Evolutionary conservation across 2,888 invertebrate species (phyloP), one percentile per base, ranked within the genome.

Genomic region (Diabrotica balteata): DNA sequence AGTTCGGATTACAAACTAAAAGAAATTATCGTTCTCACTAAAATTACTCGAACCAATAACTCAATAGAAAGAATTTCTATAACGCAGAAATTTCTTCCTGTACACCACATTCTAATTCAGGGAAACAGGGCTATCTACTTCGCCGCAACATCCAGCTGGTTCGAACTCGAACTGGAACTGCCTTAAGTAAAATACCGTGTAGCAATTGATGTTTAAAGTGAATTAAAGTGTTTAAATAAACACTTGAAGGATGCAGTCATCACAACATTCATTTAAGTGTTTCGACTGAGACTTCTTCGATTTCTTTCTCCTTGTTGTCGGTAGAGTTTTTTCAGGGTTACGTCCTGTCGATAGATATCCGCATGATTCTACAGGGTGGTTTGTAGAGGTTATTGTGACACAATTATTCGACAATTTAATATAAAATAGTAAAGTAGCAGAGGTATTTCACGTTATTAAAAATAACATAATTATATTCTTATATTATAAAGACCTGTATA

Each of bases 131-230:
- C 42, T 62, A 51, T 54, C 54, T 54, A 54, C 17, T 63, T 63
- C 68, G 68, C 62, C 59, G 67, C 73, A 73, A 66, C 66, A 72
- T 73, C 10, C 69, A 67, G 71, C 69, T 70, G 67, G 55, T 63
- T 57, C 55, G 10, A 54, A n/a, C 43, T 17, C 54, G n/a, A 54
- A 11, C 54, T 63, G 46, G 67, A 68, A 67, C 72, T 71, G 67
- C 62, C 72, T 73, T 76, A 76, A 76, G 76, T 76, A 76, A 72
- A 75, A 65, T 74, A 74, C 68, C 76, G 69, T 76, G 76, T 76
- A 75, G 67, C 69, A 73, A 75, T 75, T 73, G 71, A 73, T 71
- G 70, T 75, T 67, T 75, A 74, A 72, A 71, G 69, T 72, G 69
- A 70, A 58, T 55, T 68, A 69, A 65, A 73, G 72, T 73, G 72